A percentile compares a stretch with the other conserved stretches of the same genome.
Conservation (phyloP, 2,888 invertebrate genomes). For the Candidula unifasciata region DNA sequence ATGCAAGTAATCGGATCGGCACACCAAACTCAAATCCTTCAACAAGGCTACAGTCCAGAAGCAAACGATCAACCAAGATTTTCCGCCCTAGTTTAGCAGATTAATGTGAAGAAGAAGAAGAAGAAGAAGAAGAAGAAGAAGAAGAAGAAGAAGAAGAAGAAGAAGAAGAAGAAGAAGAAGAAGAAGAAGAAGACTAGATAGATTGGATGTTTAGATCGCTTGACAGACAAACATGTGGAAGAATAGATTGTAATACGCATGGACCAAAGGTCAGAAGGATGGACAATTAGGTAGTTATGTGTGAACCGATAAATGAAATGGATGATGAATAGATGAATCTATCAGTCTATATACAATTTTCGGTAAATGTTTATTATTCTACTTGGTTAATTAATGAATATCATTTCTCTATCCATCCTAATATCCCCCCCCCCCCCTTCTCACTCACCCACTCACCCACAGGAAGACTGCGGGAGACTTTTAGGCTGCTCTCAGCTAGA, state of each 20-base stretch:
- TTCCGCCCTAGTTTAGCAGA: too few relatives aligned
- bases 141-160: neutral
- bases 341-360: too few relatives aligned
- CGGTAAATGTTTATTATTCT: neutral
- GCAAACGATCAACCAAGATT: too few relatives aligned
- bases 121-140: too few relatives aligned
- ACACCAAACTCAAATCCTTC: too few relatives aligned
- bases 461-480: neutral
- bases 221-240: neutral
- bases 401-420: neutral
- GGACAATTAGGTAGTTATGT: constrained; percentile 11
- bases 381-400: neutral
- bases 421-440: neutral
- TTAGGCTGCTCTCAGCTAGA: neutral
- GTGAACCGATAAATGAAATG: constrained; percentile 2
- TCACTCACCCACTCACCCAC: too few relatives aligned
- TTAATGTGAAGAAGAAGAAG: too few relatives aligned
- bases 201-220: neutral
- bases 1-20: too few relatives aligned
- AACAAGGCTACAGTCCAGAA: too few relatives aligned
- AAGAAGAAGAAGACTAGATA: neutral
- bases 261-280: neutral
- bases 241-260: neutral
- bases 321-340: neutral
- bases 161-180: neutral